Evolutionary conservation across 2,113 vertebrate genomes (phyloP).

Genomic region (Atlantisia rogersi): DNA sequence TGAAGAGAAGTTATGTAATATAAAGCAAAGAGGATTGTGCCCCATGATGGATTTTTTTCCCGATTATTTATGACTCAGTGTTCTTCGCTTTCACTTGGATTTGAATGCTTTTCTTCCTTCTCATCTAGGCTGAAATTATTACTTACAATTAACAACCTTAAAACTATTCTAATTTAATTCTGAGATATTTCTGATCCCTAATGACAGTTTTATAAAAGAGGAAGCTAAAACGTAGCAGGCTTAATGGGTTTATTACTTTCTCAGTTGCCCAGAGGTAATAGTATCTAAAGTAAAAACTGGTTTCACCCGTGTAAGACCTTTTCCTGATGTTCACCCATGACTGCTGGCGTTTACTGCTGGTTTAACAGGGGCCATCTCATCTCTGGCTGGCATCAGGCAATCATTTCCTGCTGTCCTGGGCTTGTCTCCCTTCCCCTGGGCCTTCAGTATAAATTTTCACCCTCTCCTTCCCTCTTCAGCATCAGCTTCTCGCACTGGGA

Average conservation of each 20-base stretch:
- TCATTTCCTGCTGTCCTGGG: neutral
- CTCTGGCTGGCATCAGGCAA: neutral
- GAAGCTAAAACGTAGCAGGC: neutral
- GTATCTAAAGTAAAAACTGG: neutral
- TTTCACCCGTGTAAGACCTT: neutral
- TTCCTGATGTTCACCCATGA: neutral
- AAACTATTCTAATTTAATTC: neutral
- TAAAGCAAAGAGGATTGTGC: neutral
- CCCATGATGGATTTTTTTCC: rapidly evolving
- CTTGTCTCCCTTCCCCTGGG: neutral
- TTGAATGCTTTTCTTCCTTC: neutral
- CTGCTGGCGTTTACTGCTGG: neutral
- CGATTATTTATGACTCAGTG: too few relatives aligned
- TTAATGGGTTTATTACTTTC: neutral
- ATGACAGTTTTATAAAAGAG: neutral
- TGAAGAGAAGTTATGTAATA: neutral
- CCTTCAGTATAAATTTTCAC: neutral
- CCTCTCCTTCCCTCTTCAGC: neutral
- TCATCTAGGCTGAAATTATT: neutral
- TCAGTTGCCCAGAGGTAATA: neutral
- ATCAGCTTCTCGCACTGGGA: neutral
- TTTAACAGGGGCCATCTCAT: neutral
- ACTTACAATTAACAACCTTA: neutral
- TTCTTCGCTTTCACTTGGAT: neutral
- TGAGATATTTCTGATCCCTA: neutral